A percentile compares a stretch with the other conserved stretches of the same genome.
Evolutionary conservation across 2,113 vertebrate species (phyloP).

Genomic region (Caretta caretta): DNA sequence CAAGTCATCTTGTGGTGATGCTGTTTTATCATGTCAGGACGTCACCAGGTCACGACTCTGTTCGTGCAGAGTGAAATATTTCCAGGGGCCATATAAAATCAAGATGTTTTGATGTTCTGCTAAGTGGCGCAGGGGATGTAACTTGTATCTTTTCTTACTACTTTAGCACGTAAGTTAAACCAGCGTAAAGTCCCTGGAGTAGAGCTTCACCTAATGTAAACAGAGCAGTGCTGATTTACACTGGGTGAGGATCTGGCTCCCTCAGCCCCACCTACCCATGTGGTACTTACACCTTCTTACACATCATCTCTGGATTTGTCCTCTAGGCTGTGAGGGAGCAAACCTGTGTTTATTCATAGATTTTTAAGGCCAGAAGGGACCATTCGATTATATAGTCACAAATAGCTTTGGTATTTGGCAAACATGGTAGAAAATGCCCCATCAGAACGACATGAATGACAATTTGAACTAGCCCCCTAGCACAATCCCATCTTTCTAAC

Average conservation of each 20-base stretch:
- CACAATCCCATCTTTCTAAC: not conserved
- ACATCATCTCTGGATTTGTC: conserved; percentile 17
- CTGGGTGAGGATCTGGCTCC: conserved; percentile 1
- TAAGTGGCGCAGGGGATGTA: not conserved
- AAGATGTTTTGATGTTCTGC: not conserved
- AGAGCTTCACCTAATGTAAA: not conserved
- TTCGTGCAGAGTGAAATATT: not conserved
- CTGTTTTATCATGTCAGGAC: not conserved
- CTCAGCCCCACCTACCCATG: not conserved
- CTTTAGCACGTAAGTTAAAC: not conserved
- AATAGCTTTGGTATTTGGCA: not conserved
- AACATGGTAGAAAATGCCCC: not conserved
- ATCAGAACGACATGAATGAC: not conserved
- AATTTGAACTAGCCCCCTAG: not conserved
- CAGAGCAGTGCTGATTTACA: not conserved
- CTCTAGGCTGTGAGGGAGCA: conserved; percentile 41
- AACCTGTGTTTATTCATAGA: conserved; percentile 48
- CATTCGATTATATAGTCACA: conserved; percentile 47
- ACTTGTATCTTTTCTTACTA: not conserved
- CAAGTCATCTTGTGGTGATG: not conserved
- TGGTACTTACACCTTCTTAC: not conserved
- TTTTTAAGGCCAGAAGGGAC: conserved; percentile 46
- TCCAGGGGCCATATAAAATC: not conserved
- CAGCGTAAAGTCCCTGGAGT: not conserved
- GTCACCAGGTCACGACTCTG: not conserved